Evolutionary conservation across 2,888 invertebrate species (phyloP).

Genomic region (Leptinotarsa haldemani): DNA sequence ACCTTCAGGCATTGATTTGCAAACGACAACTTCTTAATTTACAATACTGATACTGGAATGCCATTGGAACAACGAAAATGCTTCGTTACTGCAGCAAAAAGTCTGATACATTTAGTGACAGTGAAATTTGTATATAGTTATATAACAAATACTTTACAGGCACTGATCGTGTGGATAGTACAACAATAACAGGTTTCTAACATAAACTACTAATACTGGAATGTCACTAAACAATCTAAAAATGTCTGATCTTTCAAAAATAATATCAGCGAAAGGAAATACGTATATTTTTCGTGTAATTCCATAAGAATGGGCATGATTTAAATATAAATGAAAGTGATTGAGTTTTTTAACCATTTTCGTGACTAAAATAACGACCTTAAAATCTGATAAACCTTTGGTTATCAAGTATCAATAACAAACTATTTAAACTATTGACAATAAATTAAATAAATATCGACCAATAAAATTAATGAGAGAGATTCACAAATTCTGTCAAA

Average conservation of each 20-base stretch:
- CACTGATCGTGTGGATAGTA: slow-evolving; percentile 22
- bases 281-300: slow-evolving; percentile 52
- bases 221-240: slow-evolving; percentile 21
- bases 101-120: slow-evolving; percentile 27
- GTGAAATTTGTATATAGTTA: slow-evolving; percentile 18
- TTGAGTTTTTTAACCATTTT: slow-evolving; percentile 9
- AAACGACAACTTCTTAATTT: slow-evolving; percentile 57
- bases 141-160: slow-evolving; percentile 16
- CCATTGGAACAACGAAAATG: slow-evolving; percentile 45
- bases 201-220: slow-evolving; percentile 14
- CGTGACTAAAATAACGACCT: neutral
- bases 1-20: slow-evolving; percentile 43
- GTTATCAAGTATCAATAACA: slow-evolving; percentile 35
- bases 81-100: slow-evolving; percentile 31
- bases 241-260: slow-evolving; percentile 43
- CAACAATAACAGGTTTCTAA: slow-evolving; percentile 24
- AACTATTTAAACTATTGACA: slow-evolving; percentile 29
- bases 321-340: slow-evolving; percentile 50
- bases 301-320: slow-evolving; percentile 52
- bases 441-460: slow-evolving; percentile 48
- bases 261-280: slow-evolving; percentile 58
- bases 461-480: slow-evolving; percentile 48
- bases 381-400: slow-evolving; percentile 41
- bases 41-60: slow-evolving; percentile 63
- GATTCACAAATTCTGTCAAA: slow-evolving; percentile 57